Evolutionary conservation across 2,888 invertebrate genomes (phyloP).

Genomic region (Ceratothoa steindachneri): DNA sequence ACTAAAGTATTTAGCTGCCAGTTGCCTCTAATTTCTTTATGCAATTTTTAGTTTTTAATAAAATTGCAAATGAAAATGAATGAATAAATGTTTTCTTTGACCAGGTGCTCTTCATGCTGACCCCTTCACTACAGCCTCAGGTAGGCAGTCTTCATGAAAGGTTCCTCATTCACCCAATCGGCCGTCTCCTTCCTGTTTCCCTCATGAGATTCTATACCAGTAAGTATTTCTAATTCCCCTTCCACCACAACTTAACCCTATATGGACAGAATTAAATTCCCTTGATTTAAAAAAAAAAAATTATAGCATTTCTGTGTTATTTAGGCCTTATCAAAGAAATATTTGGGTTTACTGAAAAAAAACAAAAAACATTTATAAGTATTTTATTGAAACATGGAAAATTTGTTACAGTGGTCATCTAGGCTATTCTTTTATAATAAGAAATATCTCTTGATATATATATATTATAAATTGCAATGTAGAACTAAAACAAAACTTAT

Average conservation of each 20-base stretch:
- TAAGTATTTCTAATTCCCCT: conserved; percentile 51
- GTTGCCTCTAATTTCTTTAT: too few species aligned
- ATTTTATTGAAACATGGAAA: neutral
- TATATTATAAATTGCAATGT: too few species aligned
- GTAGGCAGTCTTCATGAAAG: conserved; percentile 37
- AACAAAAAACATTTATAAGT: too few species aligned
- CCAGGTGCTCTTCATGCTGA: conserved; percentile 63
- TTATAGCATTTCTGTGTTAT: neutral
- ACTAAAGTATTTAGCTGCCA: too few species aligned
- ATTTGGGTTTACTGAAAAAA: too few species aligned
- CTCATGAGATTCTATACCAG: conserved; percentile 96
- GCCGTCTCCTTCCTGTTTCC: conserved; percentile 76
- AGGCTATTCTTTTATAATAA: too few species aligned
- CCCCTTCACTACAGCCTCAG: conserved; percentile 56
- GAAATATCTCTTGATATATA: neutral
- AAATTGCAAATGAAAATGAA: neutral
- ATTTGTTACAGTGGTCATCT: neutral
- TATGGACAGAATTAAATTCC: too few species aligned
- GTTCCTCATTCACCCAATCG: conserved; percentile 79
- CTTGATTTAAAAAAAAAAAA: neutral
- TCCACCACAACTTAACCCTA: too few species aligned
- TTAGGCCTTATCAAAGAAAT: too few species aligned
- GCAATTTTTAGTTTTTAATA: neutral
- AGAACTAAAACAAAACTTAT: too few species aligned
- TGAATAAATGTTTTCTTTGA: conserved; percentile 47